Conservation (phyloP, 2,113 vertebrate genomes). For the Microtus montanus region DNA sequence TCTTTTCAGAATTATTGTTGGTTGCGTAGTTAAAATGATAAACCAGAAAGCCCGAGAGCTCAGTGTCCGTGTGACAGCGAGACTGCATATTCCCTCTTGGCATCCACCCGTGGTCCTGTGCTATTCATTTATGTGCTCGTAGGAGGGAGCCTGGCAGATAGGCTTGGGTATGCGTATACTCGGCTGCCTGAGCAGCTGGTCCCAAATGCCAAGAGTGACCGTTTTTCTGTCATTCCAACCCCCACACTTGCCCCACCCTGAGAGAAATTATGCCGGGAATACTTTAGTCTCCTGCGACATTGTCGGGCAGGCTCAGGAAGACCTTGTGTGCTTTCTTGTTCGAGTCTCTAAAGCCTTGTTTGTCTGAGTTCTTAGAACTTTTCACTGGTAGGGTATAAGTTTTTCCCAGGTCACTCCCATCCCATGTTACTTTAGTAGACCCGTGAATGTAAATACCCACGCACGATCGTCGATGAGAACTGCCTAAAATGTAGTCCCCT, state of each 20-base stretch:
- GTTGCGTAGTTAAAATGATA: conserved; percentile 27
- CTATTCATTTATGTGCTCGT: not conserved
- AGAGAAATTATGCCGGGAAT: conserved; percentile 49
- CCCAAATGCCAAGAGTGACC: conserved; percentile 62
- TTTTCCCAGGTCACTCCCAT: not conserved
- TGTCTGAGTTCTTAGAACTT: conserved; percentile 39
- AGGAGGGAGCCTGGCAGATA: conserved; percentile 30
- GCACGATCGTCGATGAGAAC: not conserved
- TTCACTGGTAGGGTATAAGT: conserved; percentile 5
- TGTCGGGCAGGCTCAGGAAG: conserved; percentile 39
- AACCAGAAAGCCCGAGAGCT: not conserved
- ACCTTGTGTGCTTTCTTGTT: conserved; percentile 15
- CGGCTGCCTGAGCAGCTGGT: conserved; percentile 57
- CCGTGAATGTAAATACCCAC: not conserved
- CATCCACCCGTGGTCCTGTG: not conserved
- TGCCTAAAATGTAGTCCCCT: not conserved
- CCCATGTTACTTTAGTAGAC: not conserved
- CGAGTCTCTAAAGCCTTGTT: not conserved
- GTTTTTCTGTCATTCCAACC: conserved; percentile 44
- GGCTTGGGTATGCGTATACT: conserved; percentile 13
- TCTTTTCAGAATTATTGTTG: conserved; percentile 43
- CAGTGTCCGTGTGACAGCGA: not conserved
- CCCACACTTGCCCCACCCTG: conserved; percentile 3
- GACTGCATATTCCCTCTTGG: not conserved
- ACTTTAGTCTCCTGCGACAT: conserved; percentile 9